Evolutionary conservation across 2,888 invertebrate genomes (phyloP), one percentile per base, ranked within the genome.

Genomic region (Melipona beecheii): DNA sequence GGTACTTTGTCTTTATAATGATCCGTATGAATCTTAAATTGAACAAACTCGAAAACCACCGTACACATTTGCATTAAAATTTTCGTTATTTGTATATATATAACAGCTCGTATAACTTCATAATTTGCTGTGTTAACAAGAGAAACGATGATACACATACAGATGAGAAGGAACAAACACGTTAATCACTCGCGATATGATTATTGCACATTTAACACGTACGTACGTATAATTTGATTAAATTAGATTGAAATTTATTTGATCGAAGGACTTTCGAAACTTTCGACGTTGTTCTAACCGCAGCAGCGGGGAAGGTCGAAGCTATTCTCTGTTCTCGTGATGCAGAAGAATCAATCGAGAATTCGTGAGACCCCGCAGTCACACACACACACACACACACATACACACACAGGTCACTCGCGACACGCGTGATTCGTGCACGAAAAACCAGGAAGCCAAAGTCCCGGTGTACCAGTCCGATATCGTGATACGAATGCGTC

Each of bases 341-440:
- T 85, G 66, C 73, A n/a, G 36, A 64, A 64, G 68, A 78, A 88
- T 87, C 83, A 88, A 81, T 88, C 83, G 87, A 52, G 72, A 75
- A n/a, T 82, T 74, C 75, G 86, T 78, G 88, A 75, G 77, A 64
- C 24, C n/a, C 15, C 21, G 79, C 76, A 75, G 65, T 81, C 27
- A 43, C 43, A 43, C 36, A 36, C 36, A 36, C 36, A 36, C 0
- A 36, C 36, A 36, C 36, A 36, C 36, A 36, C 6, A 36, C 36
- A 36, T 9, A 9, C 36, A 36, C 9, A 36, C 43, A 43, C 11
- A 50, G 52, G 65, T 74, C 62, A 66, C 17, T 64, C 70, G 78
- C 62, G 81, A 84, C 73, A 80, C 83, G 80, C 77, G 83, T 87
- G 76, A 69, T 75, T 81, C 82, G 76, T 86, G 81, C 73, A 64